Conservation (phyloP, 2,113 vertebrate species). For the Cyanoliseus patagonus region DNA sequence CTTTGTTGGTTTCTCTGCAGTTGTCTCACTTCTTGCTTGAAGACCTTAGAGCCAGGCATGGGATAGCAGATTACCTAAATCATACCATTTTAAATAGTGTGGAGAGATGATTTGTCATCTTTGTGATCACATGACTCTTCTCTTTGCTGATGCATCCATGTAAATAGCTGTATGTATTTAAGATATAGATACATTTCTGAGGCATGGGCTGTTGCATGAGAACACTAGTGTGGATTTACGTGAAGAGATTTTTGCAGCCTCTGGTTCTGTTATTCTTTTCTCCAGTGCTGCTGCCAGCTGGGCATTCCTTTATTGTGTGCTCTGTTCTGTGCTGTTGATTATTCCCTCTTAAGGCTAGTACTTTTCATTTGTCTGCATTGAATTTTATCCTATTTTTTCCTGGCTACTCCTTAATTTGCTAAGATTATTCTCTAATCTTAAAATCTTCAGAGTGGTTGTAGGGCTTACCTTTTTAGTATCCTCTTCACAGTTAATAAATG, state of each 20-base stretch:
- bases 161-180: neutral
- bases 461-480: conserved; percentile 26
- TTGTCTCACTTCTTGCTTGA: neutral
- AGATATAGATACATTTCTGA: neutral
- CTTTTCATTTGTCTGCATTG: conserved; percentile 35
- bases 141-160: neutral
- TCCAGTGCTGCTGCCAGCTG: neutral
- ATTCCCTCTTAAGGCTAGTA: conserved; percentile 31
- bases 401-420: neutral
- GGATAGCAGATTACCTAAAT: neutral
- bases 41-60: neutral
- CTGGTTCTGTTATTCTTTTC: neutral
- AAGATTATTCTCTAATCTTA: conserved; percentile 32
- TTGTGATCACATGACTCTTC: neutral
- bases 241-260: neutral
- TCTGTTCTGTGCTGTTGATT: conserved; percentile 14
- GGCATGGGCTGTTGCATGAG: neutral
- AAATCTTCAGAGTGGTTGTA: conserved; percentile 4
- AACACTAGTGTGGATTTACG: neutral
- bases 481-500: conserved; percentile 41
- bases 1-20: neutral
- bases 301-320: neutral
- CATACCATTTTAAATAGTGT: neutral
- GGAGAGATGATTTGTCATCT: neutral
- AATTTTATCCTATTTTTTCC: neutral